phyloP scores from a whole-genome alignment of 2,797 vertebrate genomes.

The Pampus argenteus region DNA sequence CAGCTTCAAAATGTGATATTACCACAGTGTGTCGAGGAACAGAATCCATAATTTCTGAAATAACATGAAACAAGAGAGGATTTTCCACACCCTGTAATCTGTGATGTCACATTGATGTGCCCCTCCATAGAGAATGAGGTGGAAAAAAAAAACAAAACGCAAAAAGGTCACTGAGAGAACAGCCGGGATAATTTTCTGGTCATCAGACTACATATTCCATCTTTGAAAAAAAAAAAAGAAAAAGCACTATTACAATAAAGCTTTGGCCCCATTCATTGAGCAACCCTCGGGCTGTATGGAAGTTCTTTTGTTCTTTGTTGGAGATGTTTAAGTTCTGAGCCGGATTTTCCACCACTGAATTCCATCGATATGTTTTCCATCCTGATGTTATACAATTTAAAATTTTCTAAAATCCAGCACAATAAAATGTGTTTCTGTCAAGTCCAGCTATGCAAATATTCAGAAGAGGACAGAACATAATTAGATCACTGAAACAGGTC shows the following conservation, averaged over 20 bases:
- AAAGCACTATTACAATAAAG: constrained; percentile 32
- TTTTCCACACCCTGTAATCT: constrained; percentile 52
- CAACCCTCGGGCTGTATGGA: constrained; percentile 40
- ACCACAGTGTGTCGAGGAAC: constrained; percentile 10
- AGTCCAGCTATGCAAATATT: not conserved
- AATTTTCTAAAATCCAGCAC: not conserved
- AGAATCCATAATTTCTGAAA: constrained; percentile 39
- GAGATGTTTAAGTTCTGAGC: constrained; percentile 42
- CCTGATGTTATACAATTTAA: constrained; percentile 5
- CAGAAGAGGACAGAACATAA: not conserved
- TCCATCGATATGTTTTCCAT: constrained; percentile 2
- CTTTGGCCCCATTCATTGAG: constrained; percentile 32
- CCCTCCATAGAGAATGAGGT: constrained; percentile 23
- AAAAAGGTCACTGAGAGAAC: constrained; percentile 52
- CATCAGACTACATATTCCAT: constrained; percentile 49
- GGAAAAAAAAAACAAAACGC: constrained; percentile 44
- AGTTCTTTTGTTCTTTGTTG: constrained; percentile 48
- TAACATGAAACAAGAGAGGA: constrained; percentile 49
- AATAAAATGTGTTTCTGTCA: not conserved
- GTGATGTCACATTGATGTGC: constrained; percentile 49
- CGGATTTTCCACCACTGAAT: constrained; percentile 1
- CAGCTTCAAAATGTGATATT: constrained; percentile 20
- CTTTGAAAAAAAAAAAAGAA: constrained; percentile 3
- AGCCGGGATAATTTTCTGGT: constrained; percentile 53
- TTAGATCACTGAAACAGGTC: constrained; percentile 4